These are phyloP conservation scores for Merodon equestris DNA, from an alignment of 2,888 invertebrate genomes.

Conservation along the genomic window DNA sequence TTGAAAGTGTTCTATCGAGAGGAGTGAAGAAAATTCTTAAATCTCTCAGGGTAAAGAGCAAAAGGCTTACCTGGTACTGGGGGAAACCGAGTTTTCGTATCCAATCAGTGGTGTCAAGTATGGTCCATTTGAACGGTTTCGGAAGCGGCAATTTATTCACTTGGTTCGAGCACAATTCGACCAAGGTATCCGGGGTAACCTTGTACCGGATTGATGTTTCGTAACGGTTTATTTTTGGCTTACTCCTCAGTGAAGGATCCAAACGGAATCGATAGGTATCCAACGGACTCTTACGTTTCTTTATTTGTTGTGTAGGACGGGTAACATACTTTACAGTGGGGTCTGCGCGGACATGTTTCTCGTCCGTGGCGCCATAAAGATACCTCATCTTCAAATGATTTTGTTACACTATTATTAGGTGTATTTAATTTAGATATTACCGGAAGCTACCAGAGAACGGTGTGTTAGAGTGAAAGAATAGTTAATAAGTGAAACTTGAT, in stretches of 20 bases:
- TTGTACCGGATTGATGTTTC: slow-evolving; percentile 72
- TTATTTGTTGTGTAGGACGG: neutral
- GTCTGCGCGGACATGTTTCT: slow-evolving; percentile 42
- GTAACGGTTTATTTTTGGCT: slow-evolving; percentile 32
- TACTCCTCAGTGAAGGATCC: slow-evolving; percentile 75
- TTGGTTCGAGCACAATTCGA: slow-evolving; percentile 74
- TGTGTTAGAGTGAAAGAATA: no score
- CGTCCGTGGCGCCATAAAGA: slow-evolving; percentile 69
- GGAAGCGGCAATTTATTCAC: slow-evolving; percentile 79
- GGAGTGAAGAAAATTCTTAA: neutral
- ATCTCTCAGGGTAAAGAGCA: neutral
- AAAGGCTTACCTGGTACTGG: slow-evolving; percentile 80
- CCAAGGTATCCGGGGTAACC: slow-evolving; percentile 79
- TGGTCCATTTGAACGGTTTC: slow-evolving; percentile 79
- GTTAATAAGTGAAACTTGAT: no score
- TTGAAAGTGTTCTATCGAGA: slow-evolving; percentile 76
- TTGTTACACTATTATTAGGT: no score
- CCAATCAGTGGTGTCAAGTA: slow-evolving; percentile 80
- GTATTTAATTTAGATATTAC: no score
- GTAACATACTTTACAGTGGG: no score
- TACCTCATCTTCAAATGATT: slow-evolving; percentile 59
- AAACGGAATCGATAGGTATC: slow-evolving; percentile 61
- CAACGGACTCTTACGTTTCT: slow-evolving; percentile 43
- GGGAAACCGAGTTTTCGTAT: slow-evolving; percentile 79
- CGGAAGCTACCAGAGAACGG: no score